phyloP scores from a whole-genome alignment of 2,888 invertebrate genomes.

The Melanostoma mellinum region DNA sequence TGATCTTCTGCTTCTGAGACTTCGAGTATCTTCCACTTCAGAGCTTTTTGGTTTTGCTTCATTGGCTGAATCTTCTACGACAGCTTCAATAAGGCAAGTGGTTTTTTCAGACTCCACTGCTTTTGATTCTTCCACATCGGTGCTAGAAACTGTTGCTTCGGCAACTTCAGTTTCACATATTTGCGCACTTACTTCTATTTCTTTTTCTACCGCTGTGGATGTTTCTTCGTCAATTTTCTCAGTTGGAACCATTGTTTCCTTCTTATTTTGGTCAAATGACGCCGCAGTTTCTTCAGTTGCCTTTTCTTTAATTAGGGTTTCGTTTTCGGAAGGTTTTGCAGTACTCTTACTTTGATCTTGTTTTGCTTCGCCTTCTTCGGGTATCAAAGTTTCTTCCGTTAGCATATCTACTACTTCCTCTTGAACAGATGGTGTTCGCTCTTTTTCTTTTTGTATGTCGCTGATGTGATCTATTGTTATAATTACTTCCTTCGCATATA shows the following conservation, averaged over 20 bases:
- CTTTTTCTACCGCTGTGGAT: neutral
- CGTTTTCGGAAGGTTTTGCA: neutral
- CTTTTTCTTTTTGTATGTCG: too few relatives aligned
- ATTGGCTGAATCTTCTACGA: neutral
- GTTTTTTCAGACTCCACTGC: slow-evolving; percentile 3
- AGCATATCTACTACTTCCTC: too few relatives aligned
- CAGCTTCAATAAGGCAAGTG: neutral
- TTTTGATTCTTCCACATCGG: neutral
- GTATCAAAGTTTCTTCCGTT: too few relatives aligned
- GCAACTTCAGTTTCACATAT: neutral
- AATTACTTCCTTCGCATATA: too few relatives aligned
- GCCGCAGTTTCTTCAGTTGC: neutral
- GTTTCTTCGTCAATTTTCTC: neutral
- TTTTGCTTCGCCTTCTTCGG: neutral
- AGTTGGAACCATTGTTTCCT: neutral
- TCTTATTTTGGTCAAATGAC: neutral
- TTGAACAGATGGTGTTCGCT: too few relatives aligned
- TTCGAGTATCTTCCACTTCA: slow-evolving; percentile 9
- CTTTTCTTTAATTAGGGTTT: neutral
- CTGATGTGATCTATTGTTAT: too few relatives aligned
- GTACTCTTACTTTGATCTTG: neutral
- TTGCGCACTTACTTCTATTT: neutral
- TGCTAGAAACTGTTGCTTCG: neutral
- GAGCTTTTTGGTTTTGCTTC: neutral
- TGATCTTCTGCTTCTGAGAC: slow-evolving; percentile 22